Conservation (phyloP, 1,140 invertebrate species). For the Pseudomyrmex gracilis region DNA sequence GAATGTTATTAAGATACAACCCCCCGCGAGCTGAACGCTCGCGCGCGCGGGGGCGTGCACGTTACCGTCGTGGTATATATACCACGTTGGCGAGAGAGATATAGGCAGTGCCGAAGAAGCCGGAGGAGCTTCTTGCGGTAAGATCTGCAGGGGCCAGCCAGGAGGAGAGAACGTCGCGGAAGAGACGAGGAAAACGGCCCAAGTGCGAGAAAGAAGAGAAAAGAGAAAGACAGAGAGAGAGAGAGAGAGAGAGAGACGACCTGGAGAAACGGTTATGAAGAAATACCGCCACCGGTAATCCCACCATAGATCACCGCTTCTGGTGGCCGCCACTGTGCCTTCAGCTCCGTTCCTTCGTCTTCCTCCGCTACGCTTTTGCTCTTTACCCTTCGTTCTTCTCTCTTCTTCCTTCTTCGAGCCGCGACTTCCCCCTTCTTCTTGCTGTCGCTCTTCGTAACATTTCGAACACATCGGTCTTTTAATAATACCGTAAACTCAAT, state of each 20-base stretch:
- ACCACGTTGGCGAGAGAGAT: conserved; percentile 56
- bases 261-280: conserved; percentile 82
- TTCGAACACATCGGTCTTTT: conserved; percentile 4
- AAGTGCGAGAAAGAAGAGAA: conserved; percentile 36
- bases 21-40: conserved; percentile 79
- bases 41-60: conserved; percentile 66
- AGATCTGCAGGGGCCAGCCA: conserved; percentile 55
- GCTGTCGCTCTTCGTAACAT: conserved; percentile 30
- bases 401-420: conserved; percentile 43
- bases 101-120: conserved; percentile 70
- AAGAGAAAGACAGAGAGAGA: conserved; percentile 59
- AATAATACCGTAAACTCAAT: conserved; percentile 74
- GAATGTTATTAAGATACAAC: conserved; percentile 87
- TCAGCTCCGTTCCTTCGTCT: conserved; percentile 76
- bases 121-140: conserved; percentile 55
- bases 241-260: conserved; percentile 68
- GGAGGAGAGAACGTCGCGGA: conserved; percentile 50
- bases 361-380: conserved; percentile 33
- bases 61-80: conserved; percentile 49
- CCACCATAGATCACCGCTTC: conserved; percentile 82
- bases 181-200: conserved; percentile 25
- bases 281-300: conserved; percentile 84
- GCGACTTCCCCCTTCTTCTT: neutral
- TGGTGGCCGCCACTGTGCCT: conserved; percentile 78
- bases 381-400: conserved; percentile 51